Conservation (phyloP, 1,140 invertebrate genomes). For the Drosophila mojavensis region DNA sequence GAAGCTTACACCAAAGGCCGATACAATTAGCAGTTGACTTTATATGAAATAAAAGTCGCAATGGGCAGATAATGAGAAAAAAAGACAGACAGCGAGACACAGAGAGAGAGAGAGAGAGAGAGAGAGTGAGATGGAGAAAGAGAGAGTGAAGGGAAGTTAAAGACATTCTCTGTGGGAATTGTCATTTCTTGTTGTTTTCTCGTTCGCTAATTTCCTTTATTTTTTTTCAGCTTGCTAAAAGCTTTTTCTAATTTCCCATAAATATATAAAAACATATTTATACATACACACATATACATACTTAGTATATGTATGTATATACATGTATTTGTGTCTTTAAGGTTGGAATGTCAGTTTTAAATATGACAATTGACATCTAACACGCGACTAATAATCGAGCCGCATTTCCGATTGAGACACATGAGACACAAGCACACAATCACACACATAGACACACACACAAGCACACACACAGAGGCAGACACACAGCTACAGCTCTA, state of each 20-base stretch:
- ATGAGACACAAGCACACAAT: not conserved
- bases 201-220: constrained; percentile 11
- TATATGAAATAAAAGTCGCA: constrained; percentile 55
- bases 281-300: not conserved
- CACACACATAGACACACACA: not conserved
- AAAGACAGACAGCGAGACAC: not conserved
- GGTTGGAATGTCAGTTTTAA: constrained; percentile 58
- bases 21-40: constrained; percentile 70
- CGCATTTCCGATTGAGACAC: constrained; percentile 38
- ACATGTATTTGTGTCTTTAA: not conserved
- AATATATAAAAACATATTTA: constrained; percentile 2
- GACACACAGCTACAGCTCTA: not conserved
- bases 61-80: constrained; percentile 1
- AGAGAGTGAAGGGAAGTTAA: not conserved
- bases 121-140: not conserved
- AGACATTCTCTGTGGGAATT: constrained; percentile 34
- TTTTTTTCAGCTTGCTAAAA: constrained; percentile 49
- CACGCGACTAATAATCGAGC: constrained; percentile 65
- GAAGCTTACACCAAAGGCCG: constrained; percentile 53
- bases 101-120: constrained; percentile 9
- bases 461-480: not conserved
- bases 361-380: constrained; percentile 74
- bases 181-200: constrained; percentile 21
- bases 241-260: constrained; percentile 73
- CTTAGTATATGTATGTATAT: not conserved